Evolutionary conservation across 2,888 invertebrate genomes (phyloP), one percentile per base, ranked within the genome.

Genomic region (Sycophila texana): DNA sequence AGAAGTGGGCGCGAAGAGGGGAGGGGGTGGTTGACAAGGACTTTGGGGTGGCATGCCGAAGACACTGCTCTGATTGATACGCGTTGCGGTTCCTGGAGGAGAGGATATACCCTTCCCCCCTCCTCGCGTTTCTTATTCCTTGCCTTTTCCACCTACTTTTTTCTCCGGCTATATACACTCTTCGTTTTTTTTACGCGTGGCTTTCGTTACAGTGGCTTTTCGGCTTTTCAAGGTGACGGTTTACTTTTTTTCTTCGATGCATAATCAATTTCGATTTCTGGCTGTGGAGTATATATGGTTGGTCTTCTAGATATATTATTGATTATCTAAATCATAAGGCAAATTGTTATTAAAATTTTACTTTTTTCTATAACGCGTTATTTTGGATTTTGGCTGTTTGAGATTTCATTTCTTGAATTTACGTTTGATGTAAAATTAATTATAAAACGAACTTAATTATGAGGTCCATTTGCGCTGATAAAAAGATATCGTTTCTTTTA

Each of bases 11-110:
- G 83, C 84, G 85, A 83, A 86, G 85, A 83, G 82, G 80, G 81
- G 82, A 75, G 82, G 83, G 80, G 79, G 75, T 73, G 66, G 76
- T 74, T 81, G 84, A 82, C 83, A 82, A 76, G 78, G 75, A 51
- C 82, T 77, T 77, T 63, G 79, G 82, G 74, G 73, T 77, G 82
- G 85, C 84, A 82, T 86, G 86, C 85, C 82, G 85, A 86, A 88
- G 88, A 88, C 87, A 86, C 81, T 83, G 83, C 83, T 83, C 86
- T 86, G 87, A 88, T 87, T 87, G 87, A 88, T 88, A 87, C 85
- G 84, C 77, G 79, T 61, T 73, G 80, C 74, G 70, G 63, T 79
- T 77, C 58, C 61, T 58, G 39, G 63, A 55, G 55, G 30, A 51
- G 60, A 20, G 63, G 14, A 30, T 13, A 22, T 18, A 47, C 39